A percentile compares a stretch with the other conserved stretches of the same genome.
These are phyloP conservation scores for Thymelicus sylvestris DNA, from an alignment of 2,888 invertebrate genomes.

Conservation along the genomic window DNA sequence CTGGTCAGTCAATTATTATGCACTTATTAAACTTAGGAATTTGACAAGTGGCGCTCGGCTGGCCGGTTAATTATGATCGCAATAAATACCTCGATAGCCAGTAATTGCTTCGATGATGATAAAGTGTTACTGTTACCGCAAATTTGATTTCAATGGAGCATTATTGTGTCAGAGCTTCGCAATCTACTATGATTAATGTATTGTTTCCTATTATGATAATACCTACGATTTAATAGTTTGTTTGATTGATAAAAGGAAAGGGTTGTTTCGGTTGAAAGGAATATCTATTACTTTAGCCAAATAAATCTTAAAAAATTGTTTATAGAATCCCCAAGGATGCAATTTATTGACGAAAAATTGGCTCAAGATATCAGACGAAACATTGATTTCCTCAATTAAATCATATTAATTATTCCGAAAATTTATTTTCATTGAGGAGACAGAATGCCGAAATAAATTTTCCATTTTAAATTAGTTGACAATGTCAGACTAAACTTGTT, in stretches of 20 bases:
- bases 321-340: no score
- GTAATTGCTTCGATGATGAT: slow-evolving; percentile 9
- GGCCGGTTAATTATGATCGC: slow-evolving; percentile 14
- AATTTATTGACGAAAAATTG: no score
- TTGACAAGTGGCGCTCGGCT: slow-evolving; percentile 36
- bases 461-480: no score
- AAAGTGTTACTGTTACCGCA: slow-evolving; percentile 6
- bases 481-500: no score
- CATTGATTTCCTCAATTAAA: no score
- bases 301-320: no score
- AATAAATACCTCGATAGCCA: slow-evolving; percentile 3
- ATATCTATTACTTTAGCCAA: no score
- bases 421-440: no score
- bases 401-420: no score
- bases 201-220: slow-evolving; percentile 4
- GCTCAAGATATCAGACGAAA: no score
- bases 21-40: slow-evolving; percentile 30
- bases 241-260: background rate
- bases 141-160: slow-evolving; percentile 13
- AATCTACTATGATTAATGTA: background rate
- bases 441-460: no score
- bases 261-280: background rate
- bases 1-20: slow-evolving; percentile 25
- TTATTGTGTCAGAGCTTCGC: slow-evolving; percentile 9
- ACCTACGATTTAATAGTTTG: background rate